Evolutionary conservation across 2,113 vertebrate species (phyloP).

Genomic region (Amphilophus citrinellus): DNA sequence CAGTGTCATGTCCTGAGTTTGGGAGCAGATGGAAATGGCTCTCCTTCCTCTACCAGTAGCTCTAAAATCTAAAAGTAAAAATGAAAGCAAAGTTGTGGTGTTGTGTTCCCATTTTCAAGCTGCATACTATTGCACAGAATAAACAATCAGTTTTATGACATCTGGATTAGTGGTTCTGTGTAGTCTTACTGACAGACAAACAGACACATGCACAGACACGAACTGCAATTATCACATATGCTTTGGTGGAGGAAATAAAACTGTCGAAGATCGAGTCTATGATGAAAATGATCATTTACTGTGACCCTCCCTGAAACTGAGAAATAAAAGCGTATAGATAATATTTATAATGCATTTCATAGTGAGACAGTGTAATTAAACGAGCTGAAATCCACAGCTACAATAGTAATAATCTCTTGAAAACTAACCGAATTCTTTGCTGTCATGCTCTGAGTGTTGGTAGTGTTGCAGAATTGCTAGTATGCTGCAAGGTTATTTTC

Average conservation of each 20-base stretch:
- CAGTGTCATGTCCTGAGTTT: not conserved
- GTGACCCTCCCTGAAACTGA: not conserved
- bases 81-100: not conserved
- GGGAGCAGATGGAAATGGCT: not conserved
- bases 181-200: not conserved
- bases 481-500: not conserved
- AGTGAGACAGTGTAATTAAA: not conserved
- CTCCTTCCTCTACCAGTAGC: not conserved
- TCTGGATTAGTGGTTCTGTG: not conserved
- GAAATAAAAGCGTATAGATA: not conserved
- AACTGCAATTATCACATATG: not conserved
- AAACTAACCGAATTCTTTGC: not conserved
- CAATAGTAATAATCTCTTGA: constrained; percentile 14
- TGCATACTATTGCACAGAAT: not conserved
- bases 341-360: not conserved
- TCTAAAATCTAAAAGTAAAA: not conserved
- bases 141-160: not conserved
- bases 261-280: not conserved
- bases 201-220: not conserved
- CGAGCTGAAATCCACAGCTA: not conserved
- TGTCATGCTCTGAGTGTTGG: not conserved
- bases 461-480: constrained; percentile 4
- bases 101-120: not conserved
- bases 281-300: not conserved
- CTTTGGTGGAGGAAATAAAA: not conserved